Evolutionary conservation across 2,797 vertebrate genomes (phyloP).

Genomic region (Aphelocoma californica): DNA sequence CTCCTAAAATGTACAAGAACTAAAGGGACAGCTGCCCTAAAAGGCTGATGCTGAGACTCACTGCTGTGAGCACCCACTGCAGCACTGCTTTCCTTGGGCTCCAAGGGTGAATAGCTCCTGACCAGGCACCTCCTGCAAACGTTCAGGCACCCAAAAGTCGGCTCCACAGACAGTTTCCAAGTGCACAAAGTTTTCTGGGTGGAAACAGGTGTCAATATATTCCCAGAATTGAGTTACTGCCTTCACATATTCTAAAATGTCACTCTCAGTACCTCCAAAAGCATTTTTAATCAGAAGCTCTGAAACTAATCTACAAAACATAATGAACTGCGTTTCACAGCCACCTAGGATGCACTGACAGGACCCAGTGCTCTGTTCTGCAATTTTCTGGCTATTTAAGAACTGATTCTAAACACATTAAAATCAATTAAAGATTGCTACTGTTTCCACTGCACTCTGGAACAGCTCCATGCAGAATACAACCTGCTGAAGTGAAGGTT

Average conservation of each 20-base stretch:
- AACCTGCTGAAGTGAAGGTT: neutral
- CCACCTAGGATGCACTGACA: neutral
- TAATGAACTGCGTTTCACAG: neutral
- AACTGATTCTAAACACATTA: neutral
- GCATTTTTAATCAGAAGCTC: slow-evolving; percentile 7
- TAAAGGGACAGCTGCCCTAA: neutral
- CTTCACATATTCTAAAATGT: neutral
- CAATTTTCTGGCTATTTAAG: slow-evolving; percentile 27
- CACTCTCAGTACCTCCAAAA: neutral
- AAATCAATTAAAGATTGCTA: slow-evolving; percentile 30
- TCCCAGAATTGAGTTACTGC: neutral
- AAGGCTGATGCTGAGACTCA: neutral
- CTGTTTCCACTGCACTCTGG: neutral
- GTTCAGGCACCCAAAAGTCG: rapidly evolving
- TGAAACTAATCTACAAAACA: neutral
- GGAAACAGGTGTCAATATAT: neutral
- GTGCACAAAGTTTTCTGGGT: neutral
- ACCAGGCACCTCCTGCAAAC: neutral
- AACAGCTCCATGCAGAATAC: neutral
- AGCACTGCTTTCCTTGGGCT: neutral
- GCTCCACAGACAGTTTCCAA: neutral
- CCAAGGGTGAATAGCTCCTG: neutral
- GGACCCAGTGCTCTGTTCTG: neutral
- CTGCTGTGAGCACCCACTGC: neutral
- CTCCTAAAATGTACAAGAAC: neutral